Evolutionary conservation across 37 sponge, comb jelly and placozoan species (phyloP).

Genomic region (Oopsacas minuta): DNA sequence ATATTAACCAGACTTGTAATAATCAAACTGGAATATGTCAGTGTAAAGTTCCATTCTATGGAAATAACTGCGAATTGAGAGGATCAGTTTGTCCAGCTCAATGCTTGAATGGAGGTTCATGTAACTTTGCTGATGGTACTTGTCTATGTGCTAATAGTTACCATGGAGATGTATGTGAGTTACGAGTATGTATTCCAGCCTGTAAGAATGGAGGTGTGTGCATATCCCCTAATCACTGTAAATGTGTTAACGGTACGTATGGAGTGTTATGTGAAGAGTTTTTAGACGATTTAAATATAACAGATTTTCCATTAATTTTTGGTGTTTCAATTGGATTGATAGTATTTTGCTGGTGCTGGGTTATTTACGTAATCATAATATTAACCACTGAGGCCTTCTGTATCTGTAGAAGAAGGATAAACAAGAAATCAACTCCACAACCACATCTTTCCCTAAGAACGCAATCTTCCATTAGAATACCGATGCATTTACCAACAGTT

Average conservation of each 20-base stretch:
- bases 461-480: not conserved
- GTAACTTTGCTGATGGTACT: not conserved
- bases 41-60: not conserved
- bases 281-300: not conserved
- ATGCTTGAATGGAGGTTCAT: not conserved
- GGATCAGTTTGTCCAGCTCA: not conserved
- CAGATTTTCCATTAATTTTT: not conserved
- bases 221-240: not conserved
- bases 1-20: not conserved
- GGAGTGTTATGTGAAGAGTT: not conserved
- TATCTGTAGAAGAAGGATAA: not conserved
- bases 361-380: not conserved
- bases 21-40: not conserved
- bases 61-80: not conserved
- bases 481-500: not conserved
- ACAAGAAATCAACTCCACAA: not conserved
- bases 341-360: not conserved
- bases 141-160: not conserved
- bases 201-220: not conserved
- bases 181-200: not conserved
- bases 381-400: not conserved
- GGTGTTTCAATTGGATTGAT: constrained; percentile 3
- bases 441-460: not conserved
- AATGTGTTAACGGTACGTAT: not conserved
- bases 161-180: not conserved